Base-by-base conservation (phyloP, 2,888 invertebrate species). In the Aradus depressus region DNA sequence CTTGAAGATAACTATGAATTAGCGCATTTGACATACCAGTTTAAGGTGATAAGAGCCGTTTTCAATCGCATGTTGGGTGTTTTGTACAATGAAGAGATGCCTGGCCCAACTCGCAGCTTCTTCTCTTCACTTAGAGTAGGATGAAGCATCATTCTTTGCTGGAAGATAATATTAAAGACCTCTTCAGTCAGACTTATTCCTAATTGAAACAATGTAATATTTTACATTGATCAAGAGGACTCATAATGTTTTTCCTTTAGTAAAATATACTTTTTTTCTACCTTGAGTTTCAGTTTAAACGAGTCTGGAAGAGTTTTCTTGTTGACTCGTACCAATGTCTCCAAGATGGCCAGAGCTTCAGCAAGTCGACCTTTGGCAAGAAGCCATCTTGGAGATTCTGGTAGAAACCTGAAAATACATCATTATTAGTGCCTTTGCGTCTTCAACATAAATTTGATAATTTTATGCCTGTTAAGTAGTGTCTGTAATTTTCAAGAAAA, bases 371-470 rank as follows among this genome's bases (percentile, higher is more conserved):
- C 87, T 64, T 81, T 81, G 64, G 88, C 84, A 21, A 91, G 68
- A n/a, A 91, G 71, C 91, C 92, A 92, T 60, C 92, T 73, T 1
- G 91, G 90, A 5, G 90, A 91, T 69, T 92, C 92, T 0, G 91
- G 92, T 62, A 92, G 72, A 57, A 86, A 81, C 71, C 76, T 73
- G 58, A 2, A 62, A 61, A 50, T 18, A 41, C n/a, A n/a, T n/a
- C n/a, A 16, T 14, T 22, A 37, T 44, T 31, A 8, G n/a, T 10
- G 31, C 31, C 31, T 12, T 31, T n/a, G n/a, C n/a, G n/a, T n/a
- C n/a, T n/a, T n/a, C n/a, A n/a, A n/a, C n/a, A n/a, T n/a, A n/a
- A n/a, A n/a, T n/a, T n/a, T n/a, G n/a, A n/a, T n/a, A n/a, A n/a
- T n/a, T n/a, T n/a, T n/a, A n/a, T n/a, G n/a, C n/a, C n/a, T n/a